Evolutionary conservation across 1,140 invertebrate species (phyloP).

Genomic region (Leptopilina clavipes): DNA sequence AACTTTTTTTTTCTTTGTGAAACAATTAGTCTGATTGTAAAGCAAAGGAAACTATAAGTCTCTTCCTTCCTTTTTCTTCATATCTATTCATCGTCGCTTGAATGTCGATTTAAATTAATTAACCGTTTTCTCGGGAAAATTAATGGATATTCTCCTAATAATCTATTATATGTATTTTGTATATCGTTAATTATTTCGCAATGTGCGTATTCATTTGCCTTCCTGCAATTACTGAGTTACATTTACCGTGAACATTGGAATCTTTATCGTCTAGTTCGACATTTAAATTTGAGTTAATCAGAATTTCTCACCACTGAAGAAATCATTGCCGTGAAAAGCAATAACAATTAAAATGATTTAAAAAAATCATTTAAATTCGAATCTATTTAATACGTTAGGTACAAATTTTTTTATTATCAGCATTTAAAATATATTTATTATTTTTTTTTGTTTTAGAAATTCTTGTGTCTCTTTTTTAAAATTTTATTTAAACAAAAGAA

Average conservation of each 20-base stretch:
- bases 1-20: neutral
- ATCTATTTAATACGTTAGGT: neutral
- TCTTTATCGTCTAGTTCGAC: conserved; percentile 30
- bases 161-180: conserved; percentile 13
- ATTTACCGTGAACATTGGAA: conserved; percentile 42
- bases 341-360: conserved; percentile 11
- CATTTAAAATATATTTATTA: too few relatives aligned
- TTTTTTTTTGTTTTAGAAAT: too few relatives aligned
- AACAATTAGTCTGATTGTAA: neutral
- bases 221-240: conserved; percentile 48
- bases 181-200: conserved; percentile 52
- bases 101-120: conserved; percentile 40
- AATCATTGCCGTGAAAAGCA: neutral
- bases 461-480: too few relatives aligned
- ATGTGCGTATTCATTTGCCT: conserved; percentile 39
- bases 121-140: conserved; percentile 17
- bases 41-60: neutral
- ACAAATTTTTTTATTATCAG: too few relatives aligned
- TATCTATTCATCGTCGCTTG: neutral
- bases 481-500: too few relatives aligned
- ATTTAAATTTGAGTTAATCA: conserved; percentile 28
- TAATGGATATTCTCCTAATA: neutral
- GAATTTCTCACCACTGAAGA: conserved; percentile 30
- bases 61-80: neutral
- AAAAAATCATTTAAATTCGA: neutral